phyloP scores from a whole-genome alignment of 2,797 vertebrate genomes.

The Sebastes glaucus region DNA sequence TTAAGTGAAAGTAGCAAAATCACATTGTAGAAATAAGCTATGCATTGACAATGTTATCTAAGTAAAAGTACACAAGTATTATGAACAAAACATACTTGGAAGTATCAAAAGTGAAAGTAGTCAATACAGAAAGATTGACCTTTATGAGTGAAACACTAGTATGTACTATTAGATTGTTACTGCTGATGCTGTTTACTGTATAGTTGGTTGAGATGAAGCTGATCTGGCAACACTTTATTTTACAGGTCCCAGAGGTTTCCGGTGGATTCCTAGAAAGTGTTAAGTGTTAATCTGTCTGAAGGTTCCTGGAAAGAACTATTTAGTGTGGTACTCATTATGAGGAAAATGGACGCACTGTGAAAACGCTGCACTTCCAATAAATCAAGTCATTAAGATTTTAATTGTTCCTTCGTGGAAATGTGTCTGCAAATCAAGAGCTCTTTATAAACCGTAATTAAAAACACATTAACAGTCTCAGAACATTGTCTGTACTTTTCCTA shows the following conservation, averaged over 20 bases:
- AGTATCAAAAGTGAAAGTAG: no score
- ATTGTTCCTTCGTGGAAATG: background rate
- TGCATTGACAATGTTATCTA: no score
- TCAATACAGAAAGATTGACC: background rate
- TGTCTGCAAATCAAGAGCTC: background rate
- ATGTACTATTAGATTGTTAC: background rate
- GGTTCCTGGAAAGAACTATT: no score
- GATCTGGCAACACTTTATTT: background rate
- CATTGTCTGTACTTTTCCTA: background rate
- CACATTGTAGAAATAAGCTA: no score
- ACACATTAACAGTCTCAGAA: background rate
- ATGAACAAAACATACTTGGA: no score
- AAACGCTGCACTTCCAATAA: no score
- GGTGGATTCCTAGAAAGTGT: no score
- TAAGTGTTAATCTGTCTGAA: no score
- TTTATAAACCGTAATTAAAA: background rate
- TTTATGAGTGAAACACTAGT: background rate
- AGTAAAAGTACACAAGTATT: no score
- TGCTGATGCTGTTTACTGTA: background rate
- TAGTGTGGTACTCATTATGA: no score
- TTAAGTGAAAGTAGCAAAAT: background rate
- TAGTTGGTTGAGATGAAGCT: background rate
- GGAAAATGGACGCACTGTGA: no score
- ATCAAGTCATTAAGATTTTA: background rate
- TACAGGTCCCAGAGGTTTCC: no score